Evolutionary conservation across 2,797 vertebrate genomes (phyloP), one percentile per base, ranked within the genome.

Genomic region (Prunella strophiata): DNA sequence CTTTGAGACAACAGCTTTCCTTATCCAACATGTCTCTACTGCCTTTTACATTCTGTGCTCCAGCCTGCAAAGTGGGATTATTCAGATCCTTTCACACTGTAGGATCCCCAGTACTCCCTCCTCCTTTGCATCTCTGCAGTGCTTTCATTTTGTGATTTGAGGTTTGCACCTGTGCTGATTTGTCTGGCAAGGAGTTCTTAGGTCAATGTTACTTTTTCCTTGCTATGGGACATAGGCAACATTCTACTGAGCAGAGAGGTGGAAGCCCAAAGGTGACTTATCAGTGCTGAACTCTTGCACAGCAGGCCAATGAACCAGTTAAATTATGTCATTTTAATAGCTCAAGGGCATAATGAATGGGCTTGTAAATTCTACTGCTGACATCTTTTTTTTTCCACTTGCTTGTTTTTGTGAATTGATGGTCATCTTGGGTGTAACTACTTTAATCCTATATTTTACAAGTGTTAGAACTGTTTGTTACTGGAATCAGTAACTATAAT

Each of bases 401-500:
- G 72, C 81, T 95, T 91, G 75, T 87, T 96, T 93, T 89, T 87
- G 74, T 95, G 93, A 96, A 95, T 72, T 93, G 86, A 84, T 92
- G 66, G 68, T 88, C 81, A 72, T 94, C 78, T 94, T 95, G 93
- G 84, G 82, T 95, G 30, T 94, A 91, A 88, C 88, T 93, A 27
- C 29, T 92, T 93, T 94, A 96, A 96, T 97, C 95, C 93, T 88
- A 9, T 83, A 84, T 94, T 96, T 94, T 83, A 34, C 76, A 91
- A 96, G 66, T 76, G 66, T 77, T 92, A 54, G 50, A 93, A 72
- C 54, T 7, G 1, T 92, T 96, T 97, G 94, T 94, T 89, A 79
- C 61, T 86, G 93, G 86, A 92, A 94, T 94, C 96, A 95, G 82
- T 93, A 95, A 96, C 89, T 77, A 94, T 88, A 95, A 93, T 93